Evolutionary conservation across 2,888 invertebrate genomes (phyloP).

Genomic region (Volucella bombylans): DNA sequence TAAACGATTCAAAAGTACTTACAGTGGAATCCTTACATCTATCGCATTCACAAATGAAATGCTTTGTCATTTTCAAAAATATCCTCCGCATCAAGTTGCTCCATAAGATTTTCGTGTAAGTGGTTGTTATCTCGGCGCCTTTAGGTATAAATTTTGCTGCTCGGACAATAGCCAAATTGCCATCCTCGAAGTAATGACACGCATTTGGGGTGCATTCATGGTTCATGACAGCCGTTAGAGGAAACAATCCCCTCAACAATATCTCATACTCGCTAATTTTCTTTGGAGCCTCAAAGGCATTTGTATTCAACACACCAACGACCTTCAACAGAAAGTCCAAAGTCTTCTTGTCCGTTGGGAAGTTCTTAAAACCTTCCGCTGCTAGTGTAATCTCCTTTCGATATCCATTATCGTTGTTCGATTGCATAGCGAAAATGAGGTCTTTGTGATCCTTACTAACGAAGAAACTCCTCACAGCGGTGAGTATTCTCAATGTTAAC

Average conservation of each 20-base stretch:
- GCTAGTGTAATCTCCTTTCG: conserved; percentile 80
- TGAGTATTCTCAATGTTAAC: conserved; percentile 79
- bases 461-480: conserved; percentile 80
- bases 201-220: conserved; percentile 90
- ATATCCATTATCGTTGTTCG: conserved; percentile 80
- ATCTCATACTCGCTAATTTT: conserved; percentile 79
- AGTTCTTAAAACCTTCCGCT: conserved; percentile 80
- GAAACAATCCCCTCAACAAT: conserved; percentile 86
- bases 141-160: conserved; percentile 85
- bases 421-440: conserved; percentile 81
- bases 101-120: conserved; percentile 89
- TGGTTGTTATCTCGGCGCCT: conserved; percentile 87
- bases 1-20: conserved; percentile 82
- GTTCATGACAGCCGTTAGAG: conserved; percentile 87
- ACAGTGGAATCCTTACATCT: conserved; percentile 87
- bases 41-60: conserved; percentile 87
- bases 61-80: conserved; percentile 86
- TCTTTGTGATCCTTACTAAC: conserved; percentile 79
- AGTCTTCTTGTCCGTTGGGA: conserved; percentile 80
- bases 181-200: conserved; percentile 86
- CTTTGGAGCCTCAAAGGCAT: conserved; percentile 81
- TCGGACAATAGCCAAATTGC: conserved; percentile 85
- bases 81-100: conserved; percentile 87
- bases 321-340: conserved; percentile 80
- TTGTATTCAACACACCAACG: conserved; percentile 82